Percentiles rank a stretch among this genome's conserved stretches.
phyloP scores from a whole-genome alignment of 1,140 invertebrate species.

The Caenorhabditis remanei region DNA sequence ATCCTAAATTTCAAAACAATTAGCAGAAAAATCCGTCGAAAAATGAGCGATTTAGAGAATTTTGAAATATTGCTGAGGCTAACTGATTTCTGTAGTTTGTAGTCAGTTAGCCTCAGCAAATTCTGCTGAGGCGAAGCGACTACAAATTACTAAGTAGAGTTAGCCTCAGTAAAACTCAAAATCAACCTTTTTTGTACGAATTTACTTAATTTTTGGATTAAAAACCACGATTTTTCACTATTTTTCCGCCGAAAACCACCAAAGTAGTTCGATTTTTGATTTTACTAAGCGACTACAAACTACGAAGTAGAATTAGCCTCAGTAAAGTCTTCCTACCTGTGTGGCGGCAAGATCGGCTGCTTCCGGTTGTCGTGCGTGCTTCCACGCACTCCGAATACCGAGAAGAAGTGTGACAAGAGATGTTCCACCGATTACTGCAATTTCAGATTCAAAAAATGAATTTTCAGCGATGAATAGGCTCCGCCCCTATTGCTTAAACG shows the following conservation, averaged over 20 bases:
- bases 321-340: conserved; percentile 30
- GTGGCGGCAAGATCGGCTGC: conserved; percentile 60
- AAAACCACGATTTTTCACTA: too few relatives aligned
- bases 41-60: too few relatives aligned
- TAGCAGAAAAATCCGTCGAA: too few relatives aligned
- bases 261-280: not conserved
- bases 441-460: too few relatives aligned
- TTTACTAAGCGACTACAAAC: not conserved
- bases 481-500: too few relatives aligned
- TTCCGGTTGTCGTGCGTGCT: conserved; percentile 64
- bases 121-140: not conserved
- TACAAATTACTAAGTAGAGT: not conserved
- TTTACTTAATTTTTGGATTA: not conserved
- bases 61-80: too few relatives aligned
- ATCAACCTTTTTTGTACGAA: not conserved
- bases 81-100: too few relatives aligned
- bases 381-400: conserved; percentile 64
- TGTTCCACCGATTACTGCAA: conserved; percentile 63
- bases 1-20: too few relatives aligned
- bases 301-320: not conserved
- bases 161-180: not conserved
- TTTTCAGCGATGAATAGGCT: too few relatives aligned
- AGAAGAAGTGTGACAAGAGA: conserved; percentile 59
- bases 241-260: not conserved
- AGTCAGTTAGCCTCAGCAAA: too few relatives aligned